phyloP scores from a whole-genome alignment of 2,113 vertebrate genomes.

The Leiothrix lutea region DNA sequence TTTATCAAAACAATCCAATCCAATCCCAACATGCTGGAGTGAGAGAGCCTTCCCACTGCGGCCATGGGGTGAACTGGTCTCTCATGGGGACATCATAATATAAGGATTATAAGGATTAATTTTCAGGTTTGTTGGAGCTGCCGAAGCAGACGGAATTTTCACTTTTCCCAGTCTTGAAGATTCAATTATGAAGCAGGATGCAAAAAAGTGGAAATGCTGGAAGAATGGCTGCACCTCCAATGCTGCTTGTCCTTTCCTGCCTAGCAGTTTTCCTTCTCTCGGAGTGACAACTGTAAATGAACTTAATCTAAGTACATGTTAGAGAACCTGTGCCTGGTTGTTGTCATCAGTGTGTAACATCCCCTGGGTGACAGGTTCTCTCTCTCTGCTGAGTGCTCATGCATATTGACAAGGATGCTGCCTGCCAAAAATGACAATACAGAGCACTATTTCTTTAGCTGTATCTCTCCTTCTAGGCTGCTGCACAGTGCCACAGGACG shows the following conservation, averaged over 20 bases:
- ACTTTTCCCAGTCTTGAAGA: not conserved
- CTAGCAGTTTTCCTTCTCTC: not conserved
- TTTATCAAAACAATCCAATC: not conserved
- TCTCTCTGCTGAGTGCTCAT: not conserved
- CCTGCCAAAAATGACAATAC: conserved; percentile 27
- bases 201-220: not conserved
- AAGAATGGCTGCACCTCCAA: not conserved
- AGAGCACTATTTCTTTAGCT: not conserved
- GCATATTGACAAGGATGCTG: conserved; percentile 25
- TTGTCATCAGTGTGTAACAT: conserved; percentile 6
- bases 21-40: not conserved
- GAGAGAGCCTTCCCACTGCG: not conserved
- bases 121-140: not conserved
- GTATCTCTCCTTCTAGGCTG: not conserved
- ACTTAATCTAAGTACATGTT: not conserved
- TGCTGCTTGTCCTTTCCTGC: not conserved
- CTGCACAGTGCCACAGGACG: not conserved
- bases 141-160: not conserved
- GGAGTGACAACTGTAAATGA: not conserved
- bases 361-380: conserved; percentile 24
- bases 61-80: not conserved
- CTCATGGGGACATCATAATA: not conserved
- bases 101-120: not conserved
- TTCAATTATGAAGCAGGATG: not conserved
- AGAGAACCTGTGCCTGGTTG: conserved; percentile 22